These are phyloP conservation scores for Ctenosaura bakeri DNA, from an alignment of 2,797 vertebrate species.

Conservation along the genomic window DNA sequence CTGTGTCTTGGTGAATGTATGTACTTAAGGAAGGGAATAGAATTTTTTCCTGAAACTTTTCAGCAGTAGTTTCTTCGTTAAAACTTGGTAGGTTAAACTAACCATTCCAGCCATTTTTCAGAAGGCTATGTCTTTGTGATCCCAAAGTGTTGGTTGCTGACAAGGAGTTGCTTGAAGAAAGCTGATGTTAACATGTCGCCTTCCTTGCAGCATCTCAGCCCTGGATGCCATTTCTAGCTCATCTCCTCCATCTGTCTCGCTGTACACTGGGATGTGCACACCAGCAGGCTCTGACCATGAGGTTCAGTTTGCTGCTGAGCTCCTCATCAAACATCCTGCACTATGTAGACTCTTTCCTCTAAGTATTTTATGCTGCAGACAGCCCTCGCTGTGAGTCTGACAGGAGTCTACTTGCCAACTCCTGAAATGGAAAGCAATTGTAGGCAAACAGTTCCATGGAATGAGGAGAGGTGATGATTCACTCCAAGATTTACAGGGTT, in stretches of 20 bases:
- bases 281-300: slow-evolving; percentile 70
- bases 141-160: slow-evolving; percentile 78
- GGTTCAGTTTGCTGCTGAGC: slow-evolving; percentile 71
- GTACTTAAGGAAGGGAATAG: too few relatives aligned
- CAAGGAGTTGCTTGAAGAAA: slow-evolving; percentile 77
- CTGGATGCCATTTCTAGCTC: slow-evolving; percentile 67
- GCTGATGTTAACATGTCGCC: slow-evolving; percentile 74
- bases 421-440: slow-evolving; percentile 66
- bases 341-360: slow-evolving; percentile 65
- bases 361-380: slow-evolving; percentile 54
- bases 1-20: too few relatives aligned
- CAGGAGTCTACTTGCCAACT: slow-evolving; percentile 58
- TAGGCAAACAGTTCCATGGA: slow-evolving; percentile 56
- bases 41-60: not conserved
- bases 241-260: slow-evolving; percentile 75
- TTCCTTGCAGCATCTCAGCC: slow-evolving; percentile 65
- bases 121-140: slow-evolving; percentile 74
- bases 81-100: slow-evolving; percentile 68
- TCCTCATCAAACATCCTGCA: slow-evolving; percentile 74
- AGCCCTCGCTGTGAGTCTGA: slow-evolving; percentile 67
- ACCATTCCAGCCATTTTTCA: slow-evolving; percentile 74
- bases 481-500: slow-evolving; percentile 47
- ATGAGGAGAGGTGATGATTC: slow-evolving; percentile 58
- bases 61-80: slow-evolving; percentile 63
- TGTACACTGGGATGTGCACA: slow-evolving; percentile 39